Percentiles rank a stretch among this genome's conserved stretches.
These are phyloP conservation scores for Sinocyclocheilus rhinocerous DNA, from an alignment of 2,113 vertebrate genomes.

Conservation along the genomic window DNA sequence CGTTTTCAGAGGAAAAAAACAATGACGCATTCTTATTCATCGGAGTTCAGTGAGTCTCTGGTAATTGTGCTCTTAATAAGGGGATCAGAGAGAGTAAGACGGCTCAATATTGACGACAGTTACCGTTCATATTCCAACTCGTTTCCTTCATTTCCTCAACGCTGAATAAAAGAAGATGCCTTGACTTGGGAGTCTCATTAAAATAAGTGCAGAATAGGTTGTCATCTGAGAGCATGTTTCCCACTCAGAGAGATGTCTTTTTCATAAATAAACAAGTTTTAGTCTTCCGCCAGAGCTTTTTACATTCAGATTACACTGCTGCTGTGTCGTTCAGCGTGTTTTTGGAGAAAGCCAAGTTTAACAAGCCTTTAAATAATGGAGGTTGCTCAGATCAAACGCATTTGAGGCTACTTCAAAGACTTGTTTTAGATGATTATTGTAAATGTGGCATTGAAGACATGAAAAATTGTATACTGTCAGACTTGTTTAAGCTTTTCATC, in stretches of 20 bases:
- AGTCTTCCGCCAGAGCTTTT: background rate
- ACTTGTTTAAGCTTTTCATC: conserved; percentile 18
- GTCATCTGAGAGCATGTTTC: background rate
- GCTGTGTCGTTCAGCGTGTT: background rate
- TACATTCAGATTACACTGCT: background rate
- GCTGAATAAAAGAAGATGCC: background rate
- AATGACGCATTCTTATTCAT: conserved; percentile 67
- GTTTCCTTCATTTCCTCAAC: conserved; percentile 15
- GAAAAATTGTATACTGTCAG: conserved; percentile 1
- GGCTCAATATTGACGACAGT: conserved; percentile 4
- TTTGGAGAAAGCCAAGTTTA: background rate
- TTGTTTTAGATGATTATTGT: conserved; percentile 31
- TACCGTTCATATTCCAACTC: background rate
- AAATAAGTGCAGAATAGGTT: background rate
- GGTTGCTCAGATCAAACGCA: conserved; percentile 22
- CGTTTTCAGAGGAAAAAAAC: conserved; percentile 63
- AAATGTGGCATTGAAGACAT: background rate
- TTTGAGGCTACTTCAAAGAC: conserved; percentile 1
- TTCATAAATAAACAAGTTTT: conserved; percentile 27
- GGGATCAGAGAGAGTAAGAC: conserved; percentile 44
- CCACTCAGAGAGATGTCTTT: conserved; percentile 9
- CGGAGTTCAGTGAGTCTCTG: conserved; percentile 62
- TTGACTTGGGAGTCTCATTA: conserved; percentile 5
- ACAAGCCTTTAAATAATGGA: conserved; percentile 31
- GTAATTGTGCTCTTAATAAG: conserved; percentile 69